Evolutionary conservation across 2,113 vertebrate genomes (phyloP).

Genomic region (Chascanopsetta lugubris): DNA sequence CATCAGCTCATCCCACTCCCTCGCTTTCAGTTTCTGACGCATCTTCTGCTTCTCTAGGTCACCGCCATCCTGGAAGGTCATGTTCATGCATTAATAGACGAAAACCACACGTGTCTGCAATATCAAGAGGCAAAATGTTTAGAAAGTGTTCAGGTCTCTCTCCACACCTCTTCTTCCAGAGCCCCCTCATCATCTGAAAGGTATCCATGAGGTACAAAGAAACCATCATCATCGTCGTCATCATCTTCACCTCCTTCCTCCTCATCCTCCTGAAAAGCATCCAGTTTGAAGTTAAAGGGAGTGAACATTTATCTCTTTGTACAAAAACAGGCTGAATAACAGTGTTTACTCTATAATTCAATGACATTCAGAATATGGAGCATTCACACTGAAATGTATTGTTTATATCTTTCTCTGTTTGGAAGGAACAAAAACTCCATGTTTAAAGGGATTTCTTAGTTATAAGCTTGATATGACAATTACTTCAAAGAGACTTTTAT

Average conservation of each 20-base stretch:
- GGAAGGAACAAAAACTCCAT: no score
- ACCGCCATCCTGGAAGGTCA: constrained; percentile 80
- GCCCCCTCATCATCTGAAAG: constrained; percentile 96
- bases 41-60: constrained; percentile 94
- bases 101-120: neutral
- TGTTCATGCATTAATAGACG: neutral
- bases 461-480: no score
- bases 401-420: no score
- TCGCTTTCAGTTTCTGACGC: constrained; percentile 91
- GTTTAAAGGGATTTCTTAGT: no score
- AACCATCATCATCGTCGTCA: constrained; percentile 95
- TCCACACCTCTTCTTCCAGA: constrained; percentile 84
- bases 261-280: constrained; percentile 83
- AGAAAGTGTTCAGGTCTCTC: neutral
- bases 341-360: no score
- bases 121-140: neutral
- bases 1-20: constrained; percentile 96
- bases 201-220: constrained; percentile 98
- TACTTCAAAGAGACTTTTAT: no score
- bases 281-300: neutral
- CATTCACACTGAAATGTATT: neutral
- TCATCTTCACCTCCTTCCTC: constrained; percentile 88
- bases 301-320: neutral
- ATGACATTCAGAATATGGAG: neutral
- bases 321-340: neutral